phyloP scores from a whole-genome alignment of 2,113 vertebrate species.

The Agapornis roseicollis region DNA sequence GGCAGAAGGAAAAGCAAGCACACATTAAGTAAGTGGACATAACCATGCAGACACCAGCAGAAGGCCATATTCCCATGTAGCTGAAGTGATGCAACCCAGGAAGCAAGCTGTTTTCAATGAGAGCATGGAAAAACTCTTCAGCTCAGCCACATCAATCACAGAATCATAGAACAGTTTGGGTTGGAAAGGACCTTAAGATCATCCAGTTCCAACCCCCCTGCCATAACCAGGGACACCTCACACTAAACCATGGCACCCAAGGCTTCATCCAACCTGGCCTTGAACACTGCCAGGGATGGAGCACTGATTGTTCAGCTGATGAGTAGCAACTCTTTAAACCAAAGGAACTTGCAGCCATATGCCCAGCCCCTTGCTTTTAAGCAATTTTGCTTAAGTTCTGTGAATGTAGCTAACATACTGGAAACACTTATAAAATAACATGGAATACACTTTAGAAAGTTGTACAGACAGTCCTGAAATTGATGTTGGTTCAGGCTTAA shows the following conservation, averaged over 20 bases:
- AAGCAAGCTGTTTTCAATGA: neutral
- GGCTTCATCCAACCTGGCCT: no score
- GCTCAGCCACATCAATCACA: neutral
- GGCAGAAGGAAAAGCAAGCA: neutral
- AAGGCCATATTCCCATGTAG: neutral
- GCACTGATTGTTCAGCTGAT: neutral
- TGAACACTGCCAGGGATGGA: no score
- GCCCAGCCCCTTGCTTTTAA: neutral
- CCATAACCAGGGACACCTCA: no score
- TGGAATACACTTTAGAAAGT: neutral
- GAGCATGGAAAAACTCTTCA: neutral
- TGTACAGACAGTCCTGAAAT: neutral
- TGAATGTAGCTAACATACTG: neutral
- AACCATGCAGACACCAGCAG: neutral
- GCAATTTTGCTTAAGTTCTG: neutral
- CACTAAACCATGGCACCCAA: no score
- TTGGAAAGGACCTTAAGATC: no score
- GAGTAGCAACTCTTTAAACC: neutral
- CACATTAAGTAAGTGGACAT: neutral
- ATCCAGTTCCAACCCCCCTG: no score
- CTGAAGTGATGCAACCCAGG: rapidly evolving
- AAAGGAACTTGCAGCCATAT: neutral
- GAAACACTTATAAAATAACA: neutral
- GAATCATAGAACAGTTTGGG: no score
- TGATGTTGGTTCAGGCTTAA: neutral